These are phyloP conservation scores for Chrysocyon brachyurus DNA, from an alignment of 2,797 vertebrate genomes.

Conservation along the genomic window DNA sequence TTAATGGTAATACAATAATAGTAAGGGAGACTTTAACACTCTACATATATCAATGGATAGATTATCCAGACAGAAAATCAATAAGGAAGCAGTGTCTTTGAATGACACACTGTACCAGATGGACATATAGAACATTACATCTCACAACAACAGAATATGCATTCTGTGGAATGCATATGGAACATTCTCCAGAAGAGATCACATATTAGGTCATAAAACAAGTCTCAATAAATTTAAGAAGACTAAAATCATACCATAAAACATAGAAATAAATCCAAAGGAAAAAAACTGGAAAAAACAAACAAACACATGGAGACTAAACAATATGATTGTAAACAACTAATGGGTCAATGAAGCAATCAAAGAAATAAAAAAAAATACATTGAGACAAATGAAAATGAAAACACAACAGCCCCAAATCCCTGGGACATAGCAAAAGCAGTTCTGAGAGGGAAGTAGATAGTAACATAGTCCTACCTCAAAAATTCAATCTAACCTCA, in stretches of 20 bases:
- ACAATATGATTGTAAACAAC: neutral
- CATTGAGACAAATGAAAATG: neutral
- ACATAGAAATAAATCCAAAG: neutral
- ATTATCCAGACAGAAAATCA: neutral
- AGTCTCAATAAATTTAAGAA: neutral
- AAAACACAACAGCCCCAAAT: neutral
- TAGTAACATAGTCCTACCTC: neutral
- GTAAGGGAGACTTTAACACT: neutral
- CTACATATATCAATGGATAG: neutral
- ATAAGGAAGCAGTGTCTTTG: neutral
- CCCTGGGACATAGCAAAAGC: neutral
- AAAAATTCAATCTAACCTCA: neutral
- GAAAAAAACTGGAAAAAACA: neutral
- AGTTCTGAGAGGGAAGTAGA: neutral
- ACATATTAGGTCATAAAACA: neutral
- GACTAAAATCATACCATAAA: neutral
- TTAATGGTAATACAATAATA: neutral
- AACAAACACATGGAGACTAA: neutral
- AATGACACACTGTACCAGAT: neutral
- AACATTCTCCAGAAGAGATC: neutral
- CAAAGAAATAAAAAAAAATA: neutral
- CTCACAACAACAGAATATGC: neutral
- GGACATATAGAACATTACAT: neutral
- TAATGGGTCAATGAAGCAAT: neutral
- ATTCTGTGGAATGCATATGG: neutral